Evolutionary conservation across 1,140 invertebrate genomes (phyloP).

Genomic region (Nephotettix cincticeps): DNA sequence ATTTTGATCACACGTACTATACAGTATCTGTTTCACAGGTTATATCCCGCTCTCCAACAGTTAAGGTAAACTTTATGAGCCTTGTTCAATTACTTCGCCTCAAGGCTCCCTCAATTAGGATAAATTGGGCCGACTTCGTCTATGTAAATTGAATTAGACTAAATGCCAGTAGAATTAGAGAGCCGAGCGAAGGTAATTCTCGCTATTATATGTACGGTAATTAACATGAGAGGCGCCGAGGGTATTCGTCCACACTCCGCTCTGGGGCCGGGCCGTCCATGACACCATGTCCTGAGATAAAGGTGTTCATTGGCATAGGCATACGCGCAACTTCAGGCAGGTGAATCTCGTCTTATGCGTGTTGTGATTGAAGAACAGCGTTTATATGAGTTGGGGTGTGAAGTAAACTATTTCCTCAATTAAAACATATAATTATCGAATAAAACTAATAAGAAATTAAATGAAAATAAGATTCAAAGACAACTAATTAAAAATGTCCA

Average conservation of each 20-base stretch:
- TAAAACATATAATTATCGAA: too few relatives aligned
- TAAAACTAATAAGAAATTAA: not conserved
- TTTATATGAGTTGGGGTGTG: too few relatives aligned
- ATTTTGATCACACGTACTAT: too few relatives aligned
- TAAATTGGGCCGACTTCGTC: conserved; percentile 12
- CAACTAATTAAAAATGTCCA: not conserved
- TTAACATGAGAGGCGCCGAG: not conserved
- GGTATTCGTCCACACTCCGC: too few relatives aligned
- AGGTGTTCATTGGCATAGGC: too few relatives aligned
- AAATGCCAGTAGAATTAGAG: conserved; percentile 9
- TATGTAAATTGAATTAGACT: conserved; percentile 20
- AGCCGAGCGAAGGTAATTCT: not conserved
- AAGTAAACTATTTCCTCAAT: too few relatives aligned
- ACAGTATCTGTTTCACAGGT: conserved; percentile 8
- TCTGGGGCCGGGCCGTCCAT: too few relatives aligned
- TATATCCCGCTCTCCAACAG: not conserved
- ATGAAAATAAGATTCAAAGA: not conserved
- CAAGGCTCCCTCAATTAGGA: not conserved
- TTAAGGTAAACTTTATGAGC: conserved; percentile 7
- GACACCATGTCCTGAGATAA: too few relatives aligned
- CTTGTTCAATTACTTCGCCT: not conserved
- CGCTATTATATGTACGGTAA: not conserved
- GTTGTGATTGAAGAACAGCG: too few relatives aligned
- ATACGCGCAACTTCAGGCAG: too few relatives aligned
- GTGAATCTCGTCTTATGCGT: too few relatives aligned